These are phyloP conservation scores for Mythimna pallens DNA, from an alignment of 2,888 invertebrate species.

Conservation along the genomic window DNA sequence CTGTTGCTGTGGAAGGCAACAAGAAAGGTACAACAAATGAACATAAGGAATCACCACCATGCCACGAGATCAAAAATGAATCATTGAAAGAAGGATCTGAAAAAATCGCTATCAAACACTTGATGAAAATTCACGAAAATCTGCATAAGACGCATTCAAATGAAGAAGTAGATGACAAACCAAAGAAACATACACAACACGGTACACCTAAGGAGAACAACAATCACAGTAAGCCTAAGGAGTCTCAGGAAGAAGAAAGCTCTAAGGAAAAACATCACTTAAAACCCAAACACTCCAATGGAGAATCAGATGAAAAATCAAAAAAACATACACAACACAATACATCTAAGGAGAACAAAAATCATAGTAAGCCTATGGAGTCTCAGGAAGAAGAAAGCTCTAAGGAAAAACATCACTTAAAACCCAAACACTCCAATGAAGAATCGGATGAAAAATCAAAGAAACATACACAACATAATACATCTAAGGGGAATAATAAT, in stretches of 20 bases:
- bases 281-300: not conserved
- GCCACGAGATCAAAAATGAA: conserved; percentile 75
- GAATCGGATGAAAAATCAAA: not conserved
- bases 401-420: conserved; percentile 13
- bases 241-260: conserved; percentile 9
- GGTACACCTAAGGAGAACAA: too few relatives aligned
- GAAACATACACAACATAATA: not conserved
- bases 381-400: conserved; percentile 21
- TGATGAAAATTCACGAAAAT: too few relatives aligned
- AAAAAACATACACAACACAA: not conserved
- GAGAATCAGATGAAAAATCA: conserved; percentile 24
- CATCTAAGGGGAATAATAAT: too few relatives aligned
- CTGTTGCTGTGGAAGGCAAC: conserved; percentile 61
- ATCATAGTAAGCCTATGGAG: conserved; percentile 7
- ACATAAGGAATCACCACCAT: conserved; percentile 65
- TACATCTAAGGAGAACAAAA: too few relatives aligned
- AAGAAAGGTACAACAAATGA: conserved; percentile 45
- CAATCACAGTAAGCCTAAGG: too few relatives aligned
- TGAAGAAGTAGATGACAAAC: conserved; percentile 18
- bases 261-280: conserved; percentile 10
- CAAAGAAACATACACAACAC: not conserved
- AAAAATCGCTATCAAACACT: too few relatives aligned
- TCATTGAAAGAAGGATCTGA: conserved; percentile 67
- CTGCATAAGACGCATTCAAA: conserved; percentile 19
- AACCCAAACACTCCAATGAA: conserved; percentile 7